phyloP scores from a whole-genome alignment of 2,113 vertebrate genomes.

The Hippocampus mohnikei region DNA sequence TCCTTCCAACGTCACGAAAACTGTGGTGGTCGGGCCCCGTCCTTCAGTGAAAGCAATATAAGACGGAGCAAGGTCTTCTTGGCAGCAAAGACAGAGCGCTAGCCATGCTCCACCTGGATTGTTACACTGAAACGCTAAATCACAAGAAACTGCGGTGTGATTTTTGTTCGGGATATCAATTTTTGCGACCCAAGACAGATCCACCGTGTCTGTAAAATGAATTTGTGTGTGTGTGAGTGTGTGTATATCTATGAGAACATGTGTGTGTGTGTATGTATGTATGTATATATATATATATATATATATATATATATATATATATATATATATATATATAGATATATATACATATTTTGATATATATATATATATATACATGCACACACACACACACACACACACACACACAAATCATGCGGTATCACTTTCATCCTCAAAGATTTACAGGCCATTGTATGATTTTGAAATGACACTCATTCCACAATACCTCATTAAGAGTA shows the following conservation, averaged over 20 bases:
- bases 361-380: too few relatives aligned
- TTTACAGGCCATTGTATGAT: background rate
- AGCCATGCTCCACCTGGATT: background rate
- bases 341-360: too few relatives aligned
- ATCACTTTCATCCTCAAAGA: background rate
- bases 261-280: too few relatives aligned
- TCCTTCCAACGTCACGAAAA: slow-evolving; percentile 5
- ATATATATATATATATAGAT: too few relatives aligned
- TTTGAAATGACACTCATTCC: background rate
- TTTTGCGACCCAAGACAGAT: background rate
- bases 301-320: too few relatives aligned
- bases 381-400: too few relatives aligned
- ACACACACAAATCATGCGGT: background rate
- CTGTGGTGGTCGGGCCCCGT: background rate
- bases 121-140: background rate
- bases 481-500: slow-evolving; percentile 19
- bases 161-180: background rate
- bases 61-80: background rate
- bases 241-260: too few relatives aligned
- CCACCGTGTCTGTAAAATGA: background rate
- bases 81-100: background rate
- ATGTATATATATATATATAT: too few relatives aligned
- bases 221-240: background rate
- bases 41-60: background rate
- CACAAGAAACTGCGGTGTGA: background rate